Evolutionary conservation across 2,888 invertebrate species (phyloP).

Genomic region (Tiliacea citrago): DNA sequence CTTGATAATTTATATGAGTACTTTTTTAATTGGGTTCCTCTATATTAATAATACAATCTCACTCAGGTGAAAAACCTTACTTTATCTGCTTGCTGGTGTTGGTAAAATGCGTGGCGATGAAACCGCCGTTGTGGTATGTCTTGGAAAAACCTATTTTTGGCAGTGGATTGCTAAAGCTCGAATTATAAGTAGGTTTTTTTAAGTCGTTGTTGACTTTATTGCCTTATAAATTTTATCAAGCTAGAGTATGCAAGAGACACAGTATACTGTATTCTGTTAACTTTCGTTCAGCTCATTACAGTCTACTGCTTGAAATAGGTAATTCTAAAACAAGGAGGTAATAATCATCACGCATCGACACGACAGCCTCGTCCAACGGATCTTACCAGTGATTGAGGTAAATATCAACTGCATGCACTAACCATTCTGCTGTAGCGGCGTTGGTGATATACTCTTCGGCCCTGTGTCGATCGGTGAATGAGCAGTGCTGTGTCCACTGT

Average conservation of each 20-base stretch:
- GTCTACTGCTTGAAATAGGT: slow-evolving; percentile 12
- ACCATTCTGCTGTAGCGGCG: slow-evolving; percentile 90
- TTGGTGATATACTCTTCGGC: slow-evolving; percentile 96
- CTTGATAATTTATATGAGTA: no score
- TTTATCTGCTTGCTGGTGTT: neutral
- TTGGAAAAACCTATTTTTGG: slow-evolving; percentile 2
- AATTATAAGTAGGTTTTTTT: neutral
- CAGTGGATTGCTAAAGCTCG: neutral
- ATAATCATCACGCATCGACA: neutral
- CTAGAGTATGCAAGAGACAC: neutral
- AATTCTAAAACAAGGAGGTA: neutral
- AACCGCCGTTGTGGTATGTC: neutral
- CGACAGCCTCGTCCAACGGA: neutral
- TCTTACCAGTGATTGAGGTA: neutral
- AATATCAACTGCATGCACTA: slow-evolving; percentile 50
- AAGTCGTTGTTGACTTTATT: no score
- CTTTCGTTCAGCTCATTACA: neutral
- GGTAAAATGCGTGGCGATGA: neutral
- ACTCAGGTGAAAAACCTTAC: neutral
- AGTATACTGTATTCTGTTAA: neutral
- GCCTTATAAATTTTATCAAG: neutral
- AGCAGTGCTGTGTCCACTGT: slow-evolving; percentile 97
- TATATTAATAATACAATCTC: neutral
- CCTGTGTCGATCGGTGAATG: slow-evolving; percentile 96
- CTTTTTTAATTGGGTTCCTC: neutral